Conservation (phyloP, 1,140 invertebrate species). For the Caenorhabditis inopinata region DNA sequence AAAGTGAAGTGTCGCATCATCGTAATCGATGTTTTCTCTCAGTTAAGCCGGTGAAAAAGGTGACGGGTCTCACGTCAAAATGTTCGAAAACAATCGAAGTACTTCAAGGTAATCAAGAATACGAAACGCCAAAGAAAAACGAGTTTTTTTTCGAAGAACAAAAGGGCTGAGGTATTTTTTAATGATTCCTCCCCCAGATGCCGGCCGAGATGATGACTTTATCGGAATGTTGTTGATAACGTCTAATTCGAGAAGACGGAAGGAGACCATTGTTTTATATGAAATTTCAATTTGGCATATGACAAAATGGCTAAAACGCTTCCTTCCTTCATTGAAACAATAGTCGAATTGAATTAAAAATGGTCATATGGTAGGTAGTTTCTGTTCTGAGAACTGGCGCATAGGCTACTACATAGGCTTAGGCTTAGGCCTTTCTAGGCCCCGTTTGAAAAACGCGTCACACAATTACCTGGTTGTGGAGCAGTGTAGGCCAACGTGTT, state of each 20-base stretch:
- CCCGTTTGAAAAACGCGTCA: neutral
- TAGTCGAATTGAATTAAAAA: no score
- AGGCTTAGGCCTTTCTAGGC: neutral
- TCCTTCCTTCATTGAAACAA: no score
- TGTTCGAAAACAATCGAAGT: constrained; percentile 19
- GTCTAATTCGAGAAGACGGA: neutral
- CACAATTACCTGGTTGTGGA: constrained; percentile 55
- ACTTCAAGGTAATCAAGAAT: neutral
- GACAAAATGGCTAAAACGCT: no score
- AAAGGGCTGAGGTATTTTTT: constrained; percentile 5
- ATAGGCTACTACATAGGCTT: no score
- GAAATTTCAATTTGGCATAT: no score
- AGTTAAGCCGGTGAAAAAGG: no score
- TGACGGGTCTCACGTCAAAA: no score
- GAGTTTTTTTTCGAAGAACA: neutral
- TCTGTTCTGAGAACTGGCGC: no score
- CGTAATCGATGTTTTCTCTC: no score
- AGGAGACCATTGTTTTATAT: neutral
- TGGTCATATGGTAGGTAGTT: no score
- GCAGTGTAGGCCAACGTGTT: constrained; percentile 65
- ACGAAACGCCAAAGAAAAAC: neutral
- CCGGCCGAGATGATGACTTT: no score
- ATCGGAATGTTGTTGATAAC: neutral
- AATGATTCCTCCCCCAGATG: neutral
- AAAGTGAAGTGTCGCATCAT: neutral